Evolutionary conservation across 1,140 invertebrate genomes (phyloP).

Genomic region (Zaprionus capensis): DNA sequence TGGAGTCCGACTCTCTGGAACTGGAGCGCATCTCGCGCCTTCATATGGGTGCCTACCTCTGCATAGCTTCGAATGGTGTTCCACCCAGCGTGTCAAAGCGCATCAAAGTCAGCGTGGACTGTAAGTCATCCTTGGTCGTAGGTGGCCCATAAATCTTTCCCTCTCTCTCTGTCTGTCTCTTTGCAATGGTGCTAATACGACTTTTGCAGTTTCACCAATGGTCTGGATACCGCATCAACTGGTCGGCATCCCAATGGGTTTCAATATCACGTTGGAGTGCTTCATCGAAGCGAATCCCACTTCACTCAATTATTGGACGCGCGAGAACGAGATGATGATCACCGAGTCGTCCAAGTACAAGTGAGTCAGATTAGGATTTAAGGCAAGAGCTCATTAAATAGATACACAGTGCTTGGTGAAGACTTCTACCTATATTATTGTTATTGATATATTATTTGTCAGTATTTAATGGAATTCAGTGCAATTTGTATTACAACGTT

Average conservation of each 20-base stretch:
- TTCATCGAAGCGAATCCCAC: constrained; percentile 95
- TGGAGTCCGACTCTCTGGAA: constrained; percentile 92
- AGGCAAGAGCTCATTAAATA: not conserved
- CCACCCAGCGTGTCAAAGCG: constrained; percentile 93
- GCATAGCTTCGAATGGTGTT: constrained; percentile 93
- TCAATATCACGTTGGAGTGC: constrained; percentile 93
- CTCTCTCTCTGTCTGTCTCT: not conserved
- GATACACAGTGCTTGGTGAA: not conserved
- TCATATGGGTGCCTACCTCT: constrained; percentile 96
- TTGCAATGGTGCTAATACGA: not conserved
- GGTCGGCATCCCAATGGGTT: constrained; percentile 91
- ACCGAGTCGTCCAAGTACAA: constrained; percentile 93
- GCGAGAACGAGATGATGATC: constrained; percentile 94
- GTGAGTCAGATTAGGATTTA: constrained; percentile 56
- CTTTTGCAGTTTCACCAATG: constrained; percentile 91
- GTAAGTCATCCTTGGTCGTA: constrained; percentile 88
- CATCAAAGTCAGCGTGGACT: constrained; percentile 97
- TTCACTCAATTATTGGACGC: constrained; percentile 96
- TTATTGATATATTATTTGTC: not conserved
- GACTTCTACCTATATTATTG: not conserved
- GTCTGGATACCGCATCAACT: constrained; percentile 94
- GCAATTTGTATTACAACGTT: not conserved
- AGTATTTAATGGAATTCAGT: not conserved
- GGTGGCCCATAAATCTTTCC: constrained; percentile 3
- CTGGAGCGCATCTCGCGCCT: constrained; percentile 94